Evolutionary conservation across 1,140 invertebrate species (phyloP).

Genomic region (Drosophila sucinea): DNA sequence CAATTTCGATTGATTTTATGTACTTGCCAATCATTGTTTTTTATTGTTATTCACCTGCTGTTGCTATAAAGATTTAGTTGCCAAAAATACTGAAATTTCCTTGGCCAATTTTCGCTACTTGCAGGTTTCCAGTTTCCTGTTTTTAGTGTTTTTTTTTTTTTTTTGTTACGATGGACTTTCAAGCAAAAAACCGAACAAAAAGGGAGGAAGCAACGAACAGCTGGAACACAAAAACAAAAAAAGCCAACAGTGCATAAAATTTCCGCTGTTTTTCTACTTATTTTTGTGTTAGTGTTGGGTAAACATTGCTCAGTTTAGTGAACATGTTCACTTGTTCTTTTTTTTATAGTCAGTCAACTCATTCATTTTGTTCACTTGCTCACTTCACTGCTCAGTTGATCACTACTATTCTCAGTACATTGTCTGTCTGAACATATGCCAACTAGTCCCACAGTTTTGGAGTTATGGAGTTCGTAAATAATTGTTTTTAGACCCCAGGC

Average conservation of each 20-base stretch:
- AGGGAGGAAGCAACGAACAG: conserved; percentile 29
- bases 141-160: too few species aligned
- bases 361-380: too few species aligned
- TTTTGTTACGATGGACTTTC: conserved; percentile 52
- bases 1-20: conserved; percentile 1
- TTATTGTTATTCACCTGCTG: too few species aligned
- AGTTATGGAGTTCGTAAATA: too few species aligned
- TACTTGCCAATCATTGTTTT: background rate
- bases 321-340: too few species aligned
- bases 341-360: too few species aligned
- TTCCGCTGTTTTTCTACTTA: conserved; percentile 50
- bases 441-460: too few species aligned
- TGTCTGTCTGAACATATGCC: too few species aligned
- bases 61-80: conserved; percentile 3
- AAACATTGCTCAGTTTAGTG: too few species aligned
- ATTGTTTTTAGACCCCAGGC: too few species aligned
- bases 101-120: conserved; percentile 70
- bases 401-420: too few species aligned
- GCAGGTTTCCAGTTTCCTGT: conserved; percentile 67
- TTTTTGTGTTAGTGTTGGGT: conserved; percentile 14
- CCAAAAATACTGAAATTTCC: conserved; percentile 51
- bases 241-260: conserved; percentile 66
- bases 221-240: background rate
- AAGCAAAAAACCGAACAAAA: conserved; percentile 26
- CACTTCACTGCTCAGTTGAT: too few species aligned